Percentiles rank a stretch among this genome's conserved stretches.
These are phyloP conservation scores for Manduca sexta DNA, from an alignment of 1,140 invertebrate species.

Conservation along the genomic window DNA sequence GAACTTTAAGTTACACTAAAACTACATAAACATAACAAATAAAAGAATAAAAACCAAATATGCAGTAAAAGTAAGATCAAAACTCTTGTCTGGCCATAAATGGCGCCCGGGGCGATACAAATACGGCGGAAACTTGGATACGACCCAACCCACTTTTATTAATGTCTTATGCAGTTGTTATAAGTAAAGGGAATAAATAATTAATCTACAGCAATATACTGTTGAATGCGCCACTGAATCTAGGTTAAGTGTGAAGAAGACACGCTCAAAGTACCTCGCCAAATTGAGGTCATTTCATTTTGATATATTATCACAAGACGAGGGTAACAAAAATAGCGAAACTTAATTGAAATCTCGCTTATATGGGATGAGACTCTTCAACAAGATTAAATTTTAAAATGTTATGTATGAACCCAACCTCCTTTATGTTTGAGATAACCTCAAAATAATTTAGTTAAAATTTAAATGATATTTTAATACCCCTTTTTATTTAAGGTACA, in stretches of 20 bases:
- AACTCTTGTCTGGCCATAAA: conserved; percentile 4
- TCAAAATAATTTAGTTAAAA: too few species aligned
- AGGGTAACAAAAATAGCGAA: too few species aligned
- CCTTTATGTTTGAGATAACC: too few species aligned
- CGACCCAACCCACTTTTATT: conserved; percentile 28
- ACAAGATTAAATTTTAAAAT: too few species aligned
- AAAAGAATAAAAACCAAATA: background rate
- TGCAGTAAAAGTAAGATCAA: conserved; percentile 3
- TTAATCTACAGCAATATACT: conserved; percentile 26
- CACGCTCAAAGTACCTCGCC: background rate
- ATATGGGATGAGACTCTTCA: too few species aligned
- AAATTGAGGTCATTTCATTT: conserved; percentile 3
- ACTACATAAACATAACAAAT: background rate
- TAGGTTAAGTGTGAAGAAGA: conserved; percentile 29
- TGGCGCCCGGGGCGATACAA: conserved; percentile 1
- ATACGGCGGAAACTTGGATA: conserved; percentile 25
- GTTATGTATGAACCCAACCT: too few species aligned
- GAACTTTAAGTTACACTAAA: too few species aligned
- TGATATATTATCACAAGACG: background rate
- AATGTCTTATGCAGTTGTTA: conserved; percentile 27
- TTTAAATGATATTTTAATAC: too few species aligned
- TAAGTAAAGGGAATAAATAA: conserved; percentile 36
- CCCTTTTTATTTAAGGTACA: too few species aligned
- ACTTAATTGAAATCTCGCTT: too few species aligned
- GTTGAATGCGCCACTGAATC: conserved; percentile 14